These are phyloP conservation scores for Griposia aprilina DNA, from an alignment of 2,888 invertebrate species.

Conservation along the genomic window DNA sequence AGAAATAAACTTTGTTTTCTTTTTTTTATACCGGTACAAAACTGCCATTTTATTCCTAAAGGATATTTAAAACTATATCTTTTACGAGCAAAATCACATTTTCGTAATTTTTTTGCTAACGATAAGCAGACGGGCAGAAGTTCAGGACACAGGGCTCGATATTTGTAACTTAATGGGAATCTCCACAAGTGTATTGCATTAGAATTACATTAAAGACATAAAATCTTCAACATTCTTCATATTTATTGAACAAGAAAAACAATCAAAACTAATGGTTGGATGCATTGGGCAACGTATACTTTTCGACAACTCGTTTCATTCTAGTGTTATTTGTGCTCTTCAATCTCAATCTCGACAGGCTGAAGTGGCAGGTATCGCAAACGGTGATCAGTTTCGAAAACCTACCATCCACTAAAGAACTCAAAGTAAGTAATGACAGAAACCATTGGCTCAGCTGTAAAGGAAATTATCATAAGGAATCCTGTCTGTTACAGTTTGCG, in stretches of 20 bases:
- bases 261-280: neutral
- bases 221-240: neutral
- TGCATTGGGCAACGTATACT: constrained; percentile 17
- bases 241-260: constrained; percentile 1
- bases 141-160: neutral
- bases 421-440: constrained; percentile 9
- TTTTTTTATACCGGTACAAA: too few species aligned
- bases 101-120: neutral
- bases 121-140: neutral
- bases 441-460: neutral
- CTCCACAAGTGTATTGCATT: neutral
- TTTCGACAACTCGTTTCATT: constrained; percentile 15
- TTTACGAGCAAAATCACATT: neutral
- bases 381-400: neutral
- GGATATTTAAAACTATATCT: neutral
- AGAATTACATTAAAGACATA: neutral
- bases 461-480: neutral
- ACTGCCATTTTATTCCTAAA: neutral
- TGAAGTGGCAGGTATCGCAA: neutral
- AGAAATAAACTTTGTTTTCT: too few species aligned
- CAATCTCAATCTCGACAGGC: neutral
- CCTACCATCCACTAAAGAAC: neutral
- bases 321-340: constrained; percentile 23
- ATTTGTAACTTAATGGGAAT: neutral
- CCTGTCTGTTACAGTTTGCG: neutral